These are phyloP conservation scores for Eupithecia exiguata DNA, from an alignment of 2,888 invertebrate species.

Conservation along the genomic window DNA sequence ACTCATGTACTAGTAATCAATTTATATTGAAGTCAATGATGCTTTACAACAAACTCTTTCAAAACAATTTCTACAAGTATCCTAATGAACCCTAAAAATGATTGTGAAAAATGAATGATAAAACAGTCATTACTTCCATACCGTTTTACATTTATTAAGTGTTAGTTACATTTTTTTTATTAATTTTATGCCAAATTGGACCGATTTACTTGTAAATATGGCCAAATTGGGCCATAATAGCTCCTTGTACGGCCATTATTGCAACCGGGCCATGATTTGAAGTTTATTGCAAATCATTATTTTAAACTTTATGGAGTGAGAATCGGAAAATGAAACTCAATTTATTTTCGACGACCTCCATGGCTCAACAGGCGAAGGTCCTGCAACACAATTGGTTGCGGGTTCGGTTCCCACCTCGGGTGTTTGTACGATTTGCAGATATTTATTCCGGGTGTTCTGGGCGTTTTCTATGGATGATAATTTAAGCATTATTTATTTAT, in stretches of 20 bases:
- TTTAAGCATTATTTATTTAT: too few species aligned
- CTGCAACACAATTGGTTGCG: not conserved
- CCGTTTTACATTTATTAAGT: slow-evolving; percentile 44
- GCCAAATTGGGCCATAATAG: slow-evolving; percentile 46
- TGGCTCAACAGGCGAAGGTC: not conserved
- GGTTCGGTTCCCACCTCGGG: not conserved
- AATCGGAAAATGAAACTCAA: slow-evolving; percentile 13
- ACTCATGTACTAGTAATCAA: too few species aligned
- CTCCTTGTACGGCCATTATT: slow-evolving; percentile 32
- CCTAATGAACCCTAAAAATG: slow-evolving; percentile 1
- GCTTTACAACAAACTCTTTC: not conserved
- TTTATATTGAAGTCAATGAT: not conserved
- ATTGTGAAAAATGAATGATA: too few species aligned
- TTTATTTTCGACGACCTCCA: not conserved
- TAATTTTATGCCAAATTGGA: slow-evolving; percentile 53
- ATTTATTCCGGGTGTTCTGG: not conserved
- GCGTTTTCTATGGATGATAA: not conserved
- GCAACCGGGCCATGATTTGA: slow-evolving; percentile 23
- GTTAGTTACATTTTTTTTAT: slow-evolving; percentile 49
- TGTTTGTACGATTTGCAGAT: not conserved
- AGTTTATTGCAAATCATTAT: slow-evolving; percentile 36
- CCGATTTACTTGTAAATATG: slow-evolving; percentile 50
- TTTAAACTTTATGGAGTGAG: slow-evolving; percentile 32
- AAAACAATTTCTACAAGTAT: not conserved
- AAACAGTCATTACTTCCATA: slow-evolving; percentile 14